These are phyloP conservation scores for Oreocharis arfaki DNA, from an alignment of 2,113 vertebrate species.

Conservation along the genomic window DNA sequence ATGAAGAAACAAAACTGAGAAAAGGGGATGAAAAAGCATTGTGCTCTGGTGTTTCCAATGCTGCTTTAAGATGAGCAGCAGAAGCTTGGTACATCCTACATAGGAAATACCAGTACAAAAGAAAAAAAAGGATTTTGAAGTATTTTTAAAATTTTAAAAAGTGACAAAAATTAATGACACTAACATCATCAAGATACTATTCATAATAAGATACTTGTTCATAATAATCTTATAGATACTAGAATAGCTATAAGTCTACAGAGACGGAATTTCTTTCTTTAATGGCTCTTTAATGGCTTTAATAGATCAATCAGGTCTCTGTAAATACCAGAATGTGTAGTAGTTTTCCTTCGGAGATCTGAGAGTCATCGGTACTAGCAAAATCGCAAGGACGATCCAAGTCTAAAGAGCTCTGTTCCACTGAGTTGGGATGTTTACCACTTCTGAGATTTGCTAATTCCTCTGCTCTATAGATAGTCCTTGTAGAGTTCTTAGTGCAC, in stretches of 20 bases:
- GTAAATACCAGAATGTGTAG: neutral
- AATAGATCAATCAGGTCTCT: neutral
- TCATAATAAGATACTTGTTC: no score
- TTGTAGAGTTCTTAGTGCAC: neutral
- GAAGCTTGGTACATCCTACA: neutral
- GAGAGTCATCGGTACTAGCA: neutral
- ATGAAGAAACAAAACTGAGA: neutral
- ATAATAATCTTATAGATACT: neutral
- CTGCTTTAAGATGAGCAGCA: neutral
- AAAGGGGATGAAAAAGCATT: neutral
- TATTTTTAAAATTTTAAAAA: neutral
- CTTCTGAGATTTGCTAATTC: neutral
- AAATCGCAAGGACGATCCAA: accelerated
- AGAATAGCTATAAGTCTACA: neutral
- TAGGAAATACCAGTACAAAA: neutral
- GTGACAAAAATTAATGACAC: neutral
- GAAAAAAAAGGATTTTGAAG: neutral
- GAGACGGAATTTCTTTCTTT: neutral
- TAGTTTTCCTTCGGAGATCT: neutral
- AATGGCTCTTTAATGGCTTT: neutral
- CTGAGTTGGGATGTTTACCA: neutral
- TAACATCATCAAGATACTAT: neutral
- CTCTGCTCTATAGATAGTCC: neutral
- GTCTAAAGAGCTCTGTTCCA: neutral
- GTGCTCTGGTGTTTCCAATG: neutral